A percentile compares a stretch with the other conserved stretches of the same genome.
phyloP scores from a whole-genome alignment of 37 sponge, comb jelly and placozoan species.

The Beroe ovata region DNA sequence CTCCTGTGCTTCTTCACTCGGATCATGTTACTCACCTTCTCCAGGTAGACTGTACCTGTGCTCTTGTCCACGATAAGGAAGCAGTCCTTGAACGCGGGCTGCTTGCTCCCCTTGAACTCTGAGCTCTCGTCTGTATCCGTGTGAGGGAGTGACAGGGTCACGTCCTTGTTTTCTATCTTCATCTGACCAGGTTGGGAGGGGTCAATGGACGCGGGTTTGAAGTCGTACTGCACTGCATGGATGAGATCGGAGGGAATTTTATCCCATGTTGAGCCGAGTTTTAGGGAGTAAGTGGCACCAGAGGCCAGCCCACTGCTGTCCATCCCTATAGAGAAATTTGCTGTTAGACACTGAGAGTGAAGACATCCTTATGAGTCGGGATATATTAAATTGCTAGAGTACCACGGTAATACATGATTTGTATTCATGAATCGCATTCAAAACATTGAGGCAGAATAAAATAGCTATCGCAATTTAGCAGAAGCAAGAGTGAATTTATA shows the following conservation, averaged over 20 bases:
- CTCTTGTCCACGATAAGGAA: conserved; percentile 45
- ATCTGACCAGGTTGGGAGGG: conserved; percentile 42
- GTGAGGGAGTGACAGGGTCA: conserved; percentile 39
- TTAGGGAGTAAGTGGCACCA: conserved; percentile 27
- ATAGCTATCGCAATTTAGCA: no score
- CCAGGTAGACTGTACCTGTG: background rate
- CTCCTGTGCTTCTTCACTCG: conserved; percentile 61
- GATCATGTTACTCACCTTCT: conserved; percentile 54
- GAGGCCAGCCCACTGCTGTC: background rate
- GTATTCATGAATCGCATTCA: no score
- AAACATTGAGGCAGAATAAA: no score
- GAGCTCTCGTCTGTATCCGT: conserved; percentile 51
- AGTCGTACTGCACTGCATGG: conserved; percentile 61
- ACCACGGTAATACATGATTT: no score
- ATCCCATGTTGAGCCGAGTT: conserved; percentile 60
- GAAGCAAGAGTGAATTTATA: no score
- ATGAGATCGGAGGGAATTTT: conserved; percentile 45
- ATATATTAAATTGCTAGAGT: no score
- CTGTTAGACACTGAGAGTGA: no score
- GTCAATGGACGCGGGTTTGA: conserved; percentile 60
- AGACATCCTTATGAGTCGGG: no score
- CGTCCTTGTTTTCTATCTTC: conserved; percentile 9
- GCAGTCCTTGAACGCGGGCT: conserved; percentile 44
- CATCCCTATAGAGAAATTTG: no score
- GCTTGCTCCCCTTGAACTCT: conserved; percentile 61